Conservation (phyloP, 2,797 vertebrate species). For the Apodemus agrarius region DNA sequence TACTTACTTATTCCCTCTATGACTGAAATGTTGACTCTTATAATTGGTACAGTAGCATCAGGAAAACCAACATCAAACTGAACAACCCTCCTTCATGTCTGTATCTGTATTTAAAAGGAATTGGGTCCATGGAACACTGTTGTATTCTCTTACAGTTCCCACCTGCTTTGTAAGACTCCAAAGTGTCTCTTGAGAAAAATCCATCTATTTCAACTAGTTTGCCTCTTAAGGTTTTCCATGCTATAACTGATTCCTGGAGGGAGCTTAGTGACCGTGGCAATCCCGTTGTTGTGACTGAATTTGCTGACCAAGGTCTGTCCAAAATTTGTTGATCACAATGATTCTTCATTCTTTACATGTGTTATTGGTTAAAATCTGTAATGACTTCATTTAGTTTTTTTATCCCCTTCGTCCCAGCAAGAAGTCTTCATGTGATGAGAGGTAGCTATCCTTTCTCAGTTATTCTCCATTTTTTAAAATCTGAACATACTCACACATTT, state of each 20-base stretch:
- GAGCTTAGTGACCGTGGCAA: not conserved
- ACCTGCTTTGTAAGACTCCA: not conserved
- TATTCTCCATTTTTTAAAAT: not conserved
- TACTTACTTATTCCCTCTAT: not conserved
- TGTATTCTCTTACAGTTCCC: not conserved
- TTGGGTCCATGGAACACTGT: not conserved
- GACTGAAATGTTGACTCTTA: not conserved
- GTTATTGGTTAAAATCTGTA: not conserved
- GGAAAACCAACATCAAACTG: not conserved
- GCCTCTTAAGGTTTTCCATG: not conserved
- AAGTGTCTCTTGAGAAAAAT: not conserved
- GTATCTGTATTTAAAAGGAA: not conserved
- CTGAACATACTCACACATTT: not conserved
- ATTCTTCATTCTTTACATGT: not conserved
- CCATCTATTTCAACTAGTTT: not conserved
- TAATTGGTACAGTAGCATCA: not conserved
- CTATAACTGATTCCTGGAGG: not conserved
- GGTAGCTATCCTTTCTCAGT: not conserved
- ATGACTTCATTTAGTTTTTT: slow-evolving; percentile 16
- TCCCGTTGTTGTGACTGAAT: not conserved
- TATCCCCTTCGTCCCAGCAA: not conserved
- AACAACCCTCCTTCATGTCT: not conserved
- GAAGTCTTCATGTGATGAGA: not conserved
- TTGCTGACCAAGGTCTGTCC: not conserved
- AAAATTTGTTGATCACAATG: not conserved